Conservation (phyloP, 2,888 invertebrate species). For the Eupsilia transversa region DNA sequence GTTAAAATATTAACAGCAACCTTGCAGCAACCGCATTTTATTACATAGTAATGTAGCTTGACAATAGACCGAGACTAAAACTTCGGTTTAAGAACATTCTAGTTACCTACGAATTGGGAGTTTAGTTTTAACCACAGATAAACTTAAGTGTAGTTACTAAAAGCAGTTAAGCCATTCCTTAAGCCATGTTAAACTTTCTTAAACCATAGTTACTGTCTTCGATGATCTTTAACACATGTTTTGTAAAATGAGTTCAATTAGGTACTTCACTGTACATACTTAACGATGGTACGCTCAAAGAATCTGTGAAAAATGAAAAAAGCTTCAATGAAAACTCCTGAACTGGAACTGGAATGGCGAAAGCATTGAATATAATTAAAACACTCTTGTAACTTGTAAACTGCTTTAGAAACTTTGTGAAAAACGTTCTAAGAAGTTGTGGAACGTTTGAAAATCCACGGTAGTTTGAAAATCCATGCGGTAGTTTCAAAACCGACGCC, state of each 20-base stretch:
- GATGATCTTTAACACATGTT: not conserved
- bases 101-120: slow-evolving; percentile 5
- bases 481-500: slow-evolving; percentile 18
- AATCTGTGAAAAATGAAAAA: slow-evolving; percentile 4
- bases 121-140: slow-evolving; percentile 1
- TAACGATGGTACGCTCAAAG: slow-evolving; percentile 1
- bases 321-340: slow-evolving; percentile 10
- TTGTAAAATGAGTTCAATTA: not conserved
- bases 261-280: not conserved
- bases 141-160: not conserved
- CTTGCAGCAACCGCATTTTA: too few species aligned
- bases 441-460: slow-evolving; percentile 55
- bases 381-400: slow-evolving; percentile 43
- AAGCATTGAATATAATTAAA: slow-evolving; percentile 54
- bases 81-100: not conserved
- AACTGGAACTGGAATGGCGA: slow-evolving; percentile 21
- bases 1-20: too few species aligned
- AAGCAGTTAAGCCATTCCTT: slow-evolving; percentile 1
- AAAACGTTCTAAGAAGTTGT: slow-evolving; percentile 49
- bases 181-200: not conserved
- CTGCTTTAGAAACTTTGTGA: slow-evolving; percentile 37
- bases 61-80: not conserved
- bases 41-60: not conserved
- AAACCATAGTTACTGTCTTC: not conserved
- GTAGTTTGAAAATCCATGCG: slow-evolving; percentile 39